Percentiles rank a stretch among this genome's conserved stretches.
Evolutionary conservation across 1,140 invertebrate genomes (phyloP).

Genomic region (Drosophila mojavensis): DNA sequence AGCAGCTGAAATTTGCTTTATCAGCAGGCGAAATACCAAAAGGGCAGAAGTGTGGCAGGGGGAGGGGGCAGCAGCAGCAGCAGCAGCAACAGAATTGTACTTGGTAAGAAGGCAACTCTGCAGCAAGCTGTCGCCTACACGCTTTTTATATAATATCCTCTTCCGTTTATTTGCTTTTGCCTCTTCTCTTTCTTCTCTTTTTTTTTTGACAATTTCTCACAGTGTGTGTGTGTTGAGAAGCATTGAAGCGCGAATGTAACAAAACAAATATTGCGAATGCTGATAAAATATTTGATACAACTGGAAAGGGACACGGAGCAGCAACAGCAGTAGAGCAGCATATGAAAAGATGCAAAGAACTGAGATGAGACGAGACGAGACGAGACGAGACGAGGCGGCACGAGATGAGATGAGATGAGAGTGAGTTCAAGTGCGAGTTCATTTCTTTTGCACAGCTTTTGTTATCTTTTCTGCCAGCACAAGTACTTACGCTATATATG

Average conservation of each 20-base stretch:
- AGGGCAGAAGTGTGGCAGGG: background rate
- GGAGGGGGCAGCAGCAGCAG: no score
- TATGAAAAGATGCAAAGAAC: constrained; percentile 8
- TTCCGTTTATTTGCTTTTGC: constrained; percentile 4
- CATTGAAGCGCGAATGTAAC: constrained; percentile 27
- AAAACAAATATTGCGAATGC: constrained; percentile 28
- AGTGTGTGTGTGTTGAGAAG: constrained; percentile 15
- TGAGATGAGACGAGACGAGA: background rate
- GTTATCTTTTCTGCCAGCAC: constrained; percentile 21
- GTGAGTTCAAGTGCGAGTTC: constrained; percentile 26
- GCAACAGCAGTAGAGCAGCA: no score
- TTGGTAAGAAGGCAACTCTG: constrained; percentile 13
- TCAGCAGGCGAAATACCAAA: constrained; percentile 20
- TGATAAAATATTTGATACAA: constrained; percentile 39
- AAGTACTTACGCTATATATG: background rate
- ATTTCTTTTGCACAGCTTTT: constrained; percentile 22
- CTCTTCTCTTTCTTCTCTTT: background rate
- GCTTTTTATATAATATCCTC: constrained; percentile 8
- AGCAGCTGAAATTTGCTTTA: constrained; percentile 14
- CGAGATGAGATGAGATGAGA: constrained; percentile 4
- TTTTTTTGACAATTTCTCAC: constrained; percentile 19
- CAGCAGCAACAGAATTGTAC: background rate
- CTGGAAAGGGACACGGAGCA: background rate
- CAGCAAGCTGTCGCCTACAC: constrained; percentile 11
- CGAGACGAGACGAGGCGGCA: constrained; percentile 7